Evolutionary conservation across 2,797 vertebrate species (phyloP), one percentile per base, ranked within the genome.

Genomic region (Phrynocephalus guinanensis): DNA sequence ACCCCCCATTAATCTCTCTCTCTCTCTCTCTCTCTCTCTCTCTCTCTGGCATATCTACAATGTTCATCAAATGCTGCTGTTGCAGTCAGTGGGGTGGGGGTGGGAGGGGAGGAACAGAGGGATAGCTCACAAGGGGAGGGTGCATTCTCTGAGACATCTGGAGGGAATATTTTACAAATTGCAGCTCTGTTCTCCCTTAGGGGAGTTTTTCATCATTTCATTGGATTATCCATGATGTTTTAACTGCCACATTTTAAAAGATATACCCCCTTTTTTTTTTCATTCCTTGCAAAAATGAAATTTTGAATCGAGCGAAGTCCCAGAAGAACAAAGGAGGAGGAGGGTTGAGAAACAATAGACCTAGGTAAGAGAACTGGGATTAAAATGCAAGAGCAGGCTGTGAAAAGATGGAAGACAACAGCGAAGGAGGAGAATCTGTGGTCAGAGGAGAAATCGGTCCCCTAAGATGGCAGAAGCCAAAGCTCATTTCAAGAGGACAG

Each of bases 201-300:
- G 91, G 92, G 82, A 87, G 67, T 44, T 56, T 93, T 95, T 91
- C 86, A 89, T 92, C 1, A 26, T 94, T 94, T 91, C 91, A 88
- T 93, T 93, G 95, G 94, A 96, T 95, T 96, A 96, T 95, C 92
- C 85, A 50, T 70, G 82, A 88, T 93, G 92, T 94, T 96, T 94
- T 93, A 95, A 93, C 38, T n/a, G 91, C 86, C 81, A 79, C 73
- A 52, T 84, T 95, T 77, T 33, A 33, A 33, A 33, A 33, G 33
- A 33, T 33, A 33, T 33, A 33, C 33, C 33, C 33, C 20, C 22
- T 15, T 63, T 22, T 87, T 93, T 93, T 18, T n/a, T 6, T 10
- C 11, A 9, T 7, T 10, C 22, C 93, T 93, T 67, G 79, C 92
- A 93, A 91, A 90, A 92, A 94, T 88, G 88, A 89, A 92, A 92